Evolutionary conservation across 2,113 vertebrate species (phyloP).

Genomic region (Thunnus thynnus): DNA sequence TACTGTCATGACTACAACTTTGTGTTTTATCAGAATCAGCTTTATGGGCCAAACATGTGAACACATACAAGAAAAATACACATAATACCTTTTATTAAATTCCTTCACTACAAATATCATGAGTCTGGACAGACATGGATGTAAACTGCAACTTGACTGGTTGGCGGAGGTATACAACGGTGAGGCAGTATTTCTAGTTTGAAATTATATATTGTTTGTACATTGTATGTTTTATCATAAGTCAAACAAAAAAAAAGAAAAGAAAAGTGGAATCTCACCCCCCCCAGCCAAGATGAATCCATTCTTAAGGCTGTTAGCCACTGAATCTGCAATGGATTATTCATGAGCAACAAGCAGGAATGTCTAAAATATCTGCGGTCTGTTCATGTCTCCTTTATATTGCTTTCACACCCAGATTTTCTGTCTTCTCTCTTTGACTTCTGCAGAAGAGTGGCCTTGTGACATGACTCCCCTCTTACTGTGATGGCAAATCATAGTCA

Average conservation of each 20-base stretch:
- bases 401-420: slow-evolving; percentile 32
- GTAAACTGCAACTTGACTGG: too few relatives aligned
- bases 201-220: neutral
- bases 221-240: neutral
- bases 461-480: slow-evolving; percentile 62
- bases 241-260: neutral
- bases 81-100: too few relatives aligned
- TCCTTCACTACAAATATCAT: too few relatives aligned
- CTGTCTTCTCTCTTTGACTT: slow-evolving; percentile 21
- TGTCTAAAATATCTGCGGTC: slow-evolving; percentile 38
- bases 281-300: slow-evolving; percentile 15
- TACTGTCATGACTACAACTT: too few relatives aligned
- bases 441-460: slow-evolving; percentile 6
- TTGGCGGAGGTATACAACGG: too few relatives aligned
- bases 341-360: slow-evolving; percentile 46
- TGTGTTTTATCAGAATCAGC: too few relatives aligned
- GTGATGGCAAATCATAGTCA: slow-evolving; percentile 24
- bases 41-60: too few relatives aligned
- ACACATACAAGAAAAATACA: too few relatives aligned
- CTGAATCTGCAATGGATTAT: slow-evolving; percentile 56
- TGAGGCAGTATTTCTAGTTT: too few relatives aligned
- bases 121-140: too few relatives aligned
- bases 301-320: neutral
- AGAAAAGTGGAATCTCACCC: neutral
- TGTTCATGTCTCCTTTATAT: slow-evolving; percentile 40